A percentile compares a stretch with the other conserved stretches of the same genome.
phyloP scores from a whole-genome alignment of 1,140 invertebrate species.

The Papilio machaon region DNA sequence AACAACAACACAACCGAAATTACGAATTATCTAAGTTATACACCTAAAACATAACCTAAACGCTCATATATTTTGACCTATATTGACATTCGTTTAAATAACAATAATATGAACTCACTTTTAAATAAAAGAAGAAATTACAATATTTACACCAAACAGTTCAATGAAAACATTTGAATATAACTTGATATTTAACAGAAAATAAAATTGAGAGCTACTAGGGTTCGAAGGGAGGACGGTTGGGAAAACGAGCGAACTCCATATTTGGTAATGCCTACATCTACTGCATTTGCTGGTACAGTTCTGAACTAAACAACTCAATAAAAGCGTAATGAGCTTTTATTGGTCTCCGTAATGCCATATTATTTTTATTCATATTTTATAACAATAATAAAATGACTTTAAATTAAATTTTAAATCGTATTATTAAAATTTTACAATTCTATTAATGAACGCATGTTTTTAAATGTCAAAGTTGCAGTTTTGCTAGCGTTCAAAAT shows the following conservation, averaged over 20 bases:
- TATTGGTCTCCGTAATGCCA: neutral
- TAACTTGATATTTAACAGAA: slow-evolving; percentile 70
- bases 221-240: slow-evolving; percentile 81
- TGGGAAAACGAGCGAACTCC: slow-evolving; percentile 82
- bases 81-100: slow-evolving; percentile 72
- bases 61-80: slow-evolving; percentile 71
- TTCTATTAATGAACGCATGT: slow-evolving; percentile 20
- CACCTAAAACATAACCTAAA: slow-evolving; percentile 79
- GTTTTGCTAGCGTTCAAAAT: slow-evolving; percentile 22
- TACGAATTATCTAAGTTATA: slow-evolving; percentile 62
- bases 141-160: slow-evolving; percentile 73
- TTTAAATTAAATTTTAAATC: neutral
- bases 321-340: slow-evolving; percentile 5
- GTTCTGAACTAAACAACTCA: slow-evolving; percentile 46
- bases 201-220: slow-evolving; percentile 79
- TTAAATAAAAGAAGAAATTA: slow-evolving; percentile 71
- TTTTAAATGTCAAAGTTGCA: slow-evolving; percentile 24
- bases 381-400: neutral
- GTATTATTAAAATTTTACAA: slow-evolving; percentile 6
- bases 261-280: slow-evolving; percentile 83
- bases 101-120: slow-evolving; percentile 70
- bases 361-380: slow-evolving; percentile 14
- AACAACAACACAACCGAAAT: slow-evolving; percentile 63
- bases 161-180: slow-evolving; percentile 79
- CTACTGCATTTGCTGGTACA: slow-evolving; percentile 71